These are phyloP conservation scores for Antrozous pallidus DNA, from an alignment of 2,797 vertebrate species.

Conservation along the genomic window DNA sequence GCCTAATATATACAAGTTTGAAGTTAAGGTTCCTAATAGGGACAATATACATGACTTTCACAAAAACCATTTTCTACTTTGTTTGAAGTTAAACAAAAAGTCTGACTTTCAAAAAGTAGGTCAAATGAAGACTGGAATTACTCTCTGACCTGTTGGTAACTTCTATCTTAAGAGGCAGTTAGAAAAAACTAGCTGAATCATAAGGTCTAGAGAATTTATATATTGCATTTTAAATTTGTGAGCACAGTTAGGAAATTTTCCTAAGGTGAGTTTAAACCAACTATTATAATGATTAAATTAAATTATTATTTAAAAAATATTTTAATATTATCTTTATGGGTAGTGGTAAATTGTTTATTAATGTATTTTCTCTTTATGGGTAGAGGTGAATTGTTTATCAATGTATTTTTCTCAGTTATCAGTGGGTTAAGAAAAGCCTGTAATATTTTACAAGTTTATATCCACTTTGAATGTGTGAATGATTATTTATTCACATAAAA, in stretches of 20 bases:
- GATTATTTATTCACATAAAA: conserved; percentile 49
- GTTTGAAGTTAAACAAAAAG: background rate
- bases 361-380: background rate
- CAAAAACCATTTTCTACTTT: background rate
- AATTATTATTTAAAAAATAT: background rate
- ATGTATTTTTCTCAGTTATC: conserved; percentile 19
- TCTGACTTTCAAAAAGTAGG: background rate
- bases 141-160: background rate
- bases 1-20: background rate
- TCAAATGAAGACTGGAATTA: background rate
- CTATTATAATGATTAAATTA: background rate
- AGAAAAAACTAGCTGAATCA: background rate
- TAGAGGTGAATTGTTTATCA: background rate
- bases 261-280: background rate
- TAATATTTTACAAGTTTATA: background rate
- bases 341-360: background rate
- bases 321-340: background rate
- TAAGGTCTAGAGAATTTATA: background rate
- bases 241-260: background rate
- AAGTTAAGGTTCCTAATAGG: background rate
- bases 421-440: background rate
- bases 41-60: background rate
- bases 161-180: background rate
- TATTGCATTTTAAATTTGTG: background rate
- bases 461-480: background rate